Evolutionary conservation across 2,113 vertebrate species (phyloP), one percentile per base, ranked within the genome.

Genomic region (Haliaeetus leucogaster): DNA sequence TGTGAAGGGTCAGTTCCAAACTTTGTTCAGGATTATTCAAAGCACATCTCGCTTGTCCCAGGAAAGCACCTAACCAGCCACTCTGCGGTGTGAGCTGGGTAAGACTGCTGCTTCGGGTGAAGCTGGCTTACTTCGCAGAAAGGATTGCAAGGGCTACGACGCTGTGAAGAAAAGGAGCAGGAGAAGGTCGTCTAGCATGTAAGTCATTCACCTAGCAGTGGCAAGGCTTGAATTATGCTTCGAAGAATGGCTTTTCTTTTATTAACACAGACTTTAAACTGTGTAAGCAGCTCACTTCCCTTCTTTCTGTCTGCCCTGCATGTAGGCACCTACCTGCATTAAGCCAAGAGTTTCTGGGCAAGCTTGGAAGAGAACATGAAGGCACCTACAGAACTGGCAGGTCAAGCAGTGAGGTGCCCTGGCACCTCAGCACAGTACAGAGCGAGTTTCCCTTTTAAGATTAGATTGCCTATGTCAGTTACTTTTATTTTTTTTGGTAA

Each of bases 21-120:
- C 17, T 34, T 17, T 48, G 23, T 11, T 3, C 10, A 29, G 25
- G 29, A 50, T 13, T 17, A 38, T 59, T 58, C 19, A 42, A 74
- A 94, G 17, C 18, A n/a, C 12, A 5, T 38, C 22, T 67, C 1
- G 3, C 13, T 36, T 63, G 3, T 76, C 16, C 32, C 25, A 20
- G 50, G 29, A 56, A 59, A 73, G 50, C 20, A 26, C 7, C 11
- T 38, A 20, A 36, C 10, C 16, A 3, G 2, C 30, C 42, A 8
- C 12, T 1, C 14, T 32, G 16, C 0, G 1, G 3, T 3, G 21
- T 65, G 48, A 65, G 34, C 63, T 50, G 47, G 6, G 8, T 12
- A 25, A 45, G 48, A 25, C 20, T 18, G 25, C 38, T 63, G 23
- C 36, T 61, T 14, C 0, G 1, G 7, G 26, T 8, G 38, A 42